Evolutionary conservation across 2,797 vertebrate species (phyloP).

Genomic region (Mustela erminea): DNA sequence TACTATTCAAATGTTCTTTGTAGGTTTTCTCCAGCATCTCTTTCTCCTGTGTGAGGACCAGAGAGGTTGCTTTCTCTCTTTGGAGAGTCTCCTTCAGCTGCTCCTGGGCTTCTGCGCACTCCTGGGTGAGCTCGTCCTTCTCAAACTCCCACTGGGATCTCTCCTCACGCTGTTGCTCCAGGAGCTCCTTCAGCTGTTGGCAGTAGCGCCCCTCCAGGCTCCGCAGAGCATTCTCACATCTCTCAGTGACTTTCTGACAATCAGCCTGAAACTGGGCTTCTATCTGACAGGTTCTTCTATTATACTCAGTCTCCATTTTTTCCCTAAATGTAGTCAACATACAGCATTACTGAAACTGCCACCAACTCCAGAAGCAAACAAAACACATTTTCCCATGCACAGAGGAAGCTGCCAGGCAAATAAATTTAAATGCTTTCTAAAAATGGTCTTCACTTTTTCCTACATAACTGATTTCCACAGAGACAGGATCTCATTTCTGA

Average conservation of each 20-base stretch:
- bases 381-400: slow-evolving; percentile 46
- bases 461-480: neutral
- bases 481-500: slow-evolving; percentile 40
- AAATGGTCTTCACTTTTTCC: neutral
- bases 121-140: slow-evolving; percentile 87
- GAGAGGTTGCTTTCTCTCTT: slow-evolving; percentile 84
- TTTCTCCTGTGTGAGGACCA: slow-evolving; percentile 86
- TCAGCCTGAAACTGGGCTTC: slow-evolving; percentile 92
- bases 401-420: neutral
- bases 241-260: slow-evolving; percentile 88
- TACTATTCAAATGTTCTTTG: slow-evolving; percentile 86
- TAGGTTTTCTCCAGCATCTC: slow-evolving; percentile 88
- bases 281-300: slow-evolving; percentile 91
- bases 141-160: slow-evolving; percentile 91
- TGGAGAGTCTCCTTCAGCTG: slow-evolving; percentile 84
- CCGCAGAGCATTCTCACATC: slow-evolving; percentile 88
- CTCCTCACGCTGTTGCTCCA: slow-evolving; percentile 87
- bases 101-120: slow-evolving; percentile 85
- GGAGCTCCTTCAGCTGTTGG: slow-evolving; percentile 88
- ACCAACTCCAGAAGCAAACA: slow-evolving; percentile 68
- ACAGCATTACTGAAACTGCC: slow-evolving; percentile 86
- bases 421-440: neutral
- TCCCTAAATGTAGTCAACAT: slow-evolving; percentile 92
- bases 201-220: slow-evolving; percentile 89
- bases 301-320: slow-evolving; percentile 92